Percentiles rank a stretch among this genome's conserved stretches.
Conservation (phyloP, 1,140 invertebrate species). For the Pollicipes pollicipes region DNA sequence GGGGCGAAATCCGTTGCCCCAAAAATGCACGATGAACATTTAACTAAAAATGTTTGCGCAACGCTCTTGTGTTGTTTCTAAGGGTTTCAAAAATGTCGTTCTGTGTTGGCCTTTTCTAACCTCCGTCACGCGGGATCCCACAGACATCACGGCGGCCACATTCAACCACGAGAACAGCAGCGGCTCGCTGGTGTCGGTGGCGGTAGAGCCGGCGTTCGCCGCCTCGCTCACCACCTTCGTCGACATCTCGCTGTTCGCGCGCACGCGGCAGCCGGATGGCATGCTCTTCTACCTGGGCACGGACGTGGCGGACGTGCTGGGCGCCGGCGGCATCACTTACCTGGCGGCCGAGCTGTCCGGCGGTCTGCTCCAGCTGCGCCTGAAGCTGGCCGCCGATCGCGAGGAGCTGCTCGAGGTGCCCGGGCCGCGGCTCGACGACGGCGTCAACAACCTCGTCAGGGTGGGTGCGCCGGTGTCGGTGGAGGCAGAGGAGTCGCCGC, state of each 20-base stretch:
- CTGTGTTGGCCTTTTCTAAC: constrained; percentile 42
- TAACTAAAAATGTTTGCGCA: too few species aligned
- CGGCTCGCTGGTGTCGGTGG: constrained; percentile 49
- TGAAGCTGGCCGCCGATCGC: constrained; percentile 38
- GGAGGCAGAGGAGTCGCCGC: too few species aligned
- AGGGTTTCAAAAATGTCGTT: too few species aligned
- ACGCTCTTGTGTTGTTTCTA: too few species aligned
- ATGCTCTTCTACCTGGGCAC: constrained; percentile 72
- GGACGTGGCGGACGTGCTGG: not conserved
- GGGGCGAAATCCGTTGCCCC: too few species aligned
- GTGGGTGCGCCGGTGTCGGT: too few species aligned
- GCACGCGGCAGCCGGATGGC: constrained; percentile 60
- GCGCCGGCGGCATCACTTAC: constrained; percentile 23
- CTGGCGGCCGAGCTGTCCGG: constrained; percentile 54
- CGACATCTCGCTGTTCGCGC: constrained; percentile 81
- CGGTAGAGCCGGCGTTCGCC: constrained; percentile 43
- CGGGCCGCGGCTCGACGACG: constrained; percentile 10
- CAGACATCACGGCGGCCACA: constrained; percentile 69
- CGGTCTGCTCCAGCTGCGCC: constrained; percentile 53
- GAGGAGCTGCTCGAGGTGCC: constrained; percentile 11
- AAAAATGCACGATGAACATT: too few species aligned
- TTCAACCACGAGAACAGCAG: constrained; percentile 69
- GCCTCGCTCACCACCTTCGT: constrained; percentile 49
- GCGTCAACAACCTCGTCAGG: constrained; percentile 15
- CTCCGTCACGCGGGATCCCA: constrained; percentile 17